These are phyloP conservation scores for Thunnus maccoyii DNA, from an alignment of 2,113 vertebrate genomes.

Conservation along the genomic window DNA sequence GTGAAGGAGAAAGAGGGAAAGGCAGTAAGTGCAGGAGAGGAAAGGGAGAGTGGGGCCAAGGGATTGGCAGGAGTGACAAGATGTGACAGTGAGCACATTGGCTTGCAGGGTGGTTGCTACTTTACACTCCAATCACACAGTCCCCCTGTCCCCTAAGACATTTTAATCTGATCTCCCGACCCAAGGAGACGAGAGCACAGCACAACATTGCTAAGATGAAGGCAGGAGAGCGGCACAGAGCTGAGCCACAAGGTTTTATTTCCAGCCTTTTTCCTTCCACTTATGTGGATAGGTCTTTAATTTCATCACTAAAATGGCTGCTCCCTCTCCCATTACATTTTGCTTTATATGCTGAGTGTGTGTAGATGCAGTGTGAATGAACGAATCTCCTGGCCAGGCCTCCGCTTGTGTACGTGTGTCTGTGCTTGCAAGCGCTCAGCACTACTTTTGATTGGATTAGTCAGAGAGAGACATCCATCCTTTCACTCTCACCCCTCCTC, in stretches of 20 bases:
- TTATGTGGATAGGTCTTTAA: conserved; percentile 68
- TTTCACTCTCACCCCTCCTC: conserved; percentile 58
- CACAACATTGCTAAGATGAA: conserved; percentile 31
- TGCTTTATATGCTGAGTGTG: conserved; percentile 46
- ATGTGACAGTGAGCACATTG: conserved; percentile 82
- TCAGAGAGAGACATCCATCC: conserved; percentile 73
- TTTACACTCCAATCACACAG: conserved; percentile 84
- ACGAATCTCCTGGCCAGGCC: not conserved
- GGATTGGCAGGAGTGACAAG: conserved; percentile 77
- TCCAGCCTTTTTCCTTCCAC: conserved; percentile 48
- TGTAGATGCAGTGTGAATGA: conserved; percentile 50
- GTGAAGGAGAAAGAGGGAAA: conserved; percentile 10
- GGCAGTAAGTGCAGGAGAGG: conserved; percentile 1
- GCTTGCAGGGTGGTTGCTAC: conserved; percentile 76
- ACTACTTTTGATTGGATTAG: conserved; percentile 81
- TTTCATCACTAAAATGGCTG: conserved; percentile 65
- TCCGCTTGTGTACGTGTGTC: conserved; percentile 31
- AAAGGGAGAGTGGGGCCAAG: conserved; percentile 35
- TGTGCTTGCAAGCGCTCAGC: conserved; percentile 32
- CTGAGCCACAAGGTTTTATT: conserved; percentile 46
- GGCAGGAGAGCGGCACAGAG: conserved; percentile 9
- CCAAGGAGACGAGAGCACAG: conserved; percentile 48
- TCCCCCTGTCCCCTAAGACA: conserved; percentile 69
- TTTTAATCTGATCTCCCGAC: conserved; percentile 80
- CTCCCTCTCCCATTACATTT: conserved; percentile 67